Base-by-base conservation (phyloP, 2,797 vertebrate genomes). In the Xerus rutilus region DNA sequence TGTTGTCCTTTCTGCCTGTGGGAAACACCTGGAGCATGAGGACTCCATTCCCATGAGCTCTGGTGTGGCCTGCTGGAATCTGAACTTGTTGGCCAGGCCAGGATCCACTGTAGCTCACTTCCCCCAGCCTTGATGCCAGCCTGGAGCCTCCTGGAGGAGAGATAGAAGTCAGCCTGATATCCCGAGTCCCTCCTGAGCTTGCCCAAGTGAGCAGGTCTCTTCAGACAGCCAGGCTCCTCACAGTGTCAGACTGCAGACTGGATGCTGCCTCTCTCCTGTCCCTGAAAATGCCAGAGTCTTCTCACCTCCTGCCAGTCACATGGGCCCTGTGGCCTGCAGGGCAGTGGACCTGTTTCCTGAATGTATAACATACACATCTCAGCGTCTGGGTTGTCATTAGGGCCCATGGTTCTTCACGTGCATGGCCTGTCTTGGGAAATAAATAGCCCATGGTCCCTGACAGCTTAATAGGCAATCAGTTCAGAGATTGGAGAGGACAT, bases 391-490 rank as follows among this genome's bases (percentile, higher is more conserved):
- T 12, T 47, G 3, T 54, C 14, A 1, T 49, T 76, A 28, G 73
- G 62, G 12, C 47, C 72, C 28, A 5, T 84, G 89, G 65, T 30
- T 84, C 74, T 87, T 88, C 21, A 9, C 18, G 2, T 18, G n/a
- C 4, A 1, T 28, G 9, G 28, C 65, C 39, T 70, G 25, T 69
- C 85, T 49, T 84, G n/a, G 52, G 52, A 1, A 13, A 45, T 30
- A 70, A 13, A 72, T 0, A 93, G 70, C 45, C 47, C 49, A 15
- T 0, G 20, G 79, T 12, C 43, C 69, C 54, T 93, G 91, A 96
- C 78, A 91, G 93, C 74, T 87, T 88, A 89, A 73, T 72, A 89
- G 89, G 35, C 43, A 9, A 1, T 94, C 32, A 12, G 89, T 65
- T 13, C n/a, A 49, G 86, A 25, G 69, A 35, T 47, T 9, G 77